A percentile compares a stretch with the other conserved stretches of the same genome.
phyloP scores from a whole-genome alignment of 1,140 invertebrate genomes.

The Drosophila jambulina region DNA sequence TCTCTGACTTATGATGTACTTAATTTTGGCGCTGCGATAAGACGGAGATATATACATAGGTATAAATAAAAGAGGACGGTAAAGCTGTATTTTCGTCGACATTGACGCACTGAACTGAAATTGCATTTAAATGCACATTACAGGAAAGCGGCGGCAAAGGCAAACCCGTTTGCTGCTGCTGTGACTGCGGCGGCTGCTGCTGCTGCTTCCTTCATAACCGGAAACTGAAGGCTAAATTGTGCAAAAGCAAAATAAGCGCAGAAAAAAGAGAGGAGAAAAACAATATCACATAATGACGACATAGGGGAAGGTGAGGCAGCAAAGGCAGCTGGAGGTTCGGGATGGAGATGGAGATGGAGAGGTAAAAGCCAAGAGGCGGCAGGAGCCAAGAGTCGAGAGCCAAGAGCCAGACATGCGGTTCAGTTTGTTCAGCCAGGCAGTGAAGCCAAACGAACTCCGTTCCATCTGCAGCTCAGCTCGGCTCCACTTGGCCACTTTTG shows the following conservation, averaged over 20 bases:
- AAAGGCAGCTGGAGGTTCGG: slow-evolving; percentile 45
- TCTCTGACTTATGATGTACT: slow-evolving; percentile 13
- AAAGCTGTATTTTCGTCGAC: slow-evolving; percentile 40
- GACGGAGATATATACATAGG: slow-evolving; percentile 12
- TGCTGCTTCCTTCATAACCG: slow-evolving; percentile 81
- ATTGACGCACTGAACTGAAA: slow-evolving; percentile 75
- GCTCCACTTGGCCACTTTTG: slow-evolving; percentile 44
- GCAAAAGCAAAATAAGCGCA: slow-evolving; percentile 63
- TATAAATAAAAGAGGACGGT: not conserved
- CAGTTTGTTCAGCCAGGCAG: slow-evolving; percentile 40
- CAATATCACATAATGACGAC: slow-evolving; percentile 51
- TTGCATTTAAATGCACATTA: slow-evolving; percentile 72
- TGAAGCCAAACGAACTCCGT: slow-evolving; percentile 54
- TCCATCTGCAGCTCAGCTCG: slow-evolving; percentile 33
- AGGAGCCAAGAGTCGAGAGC: slow-evolving; percentile 35
- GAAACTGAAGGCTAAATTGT: slow-evolving; percentile 82
- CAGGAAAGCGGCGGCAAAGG: slow-evolving; percentile 45
- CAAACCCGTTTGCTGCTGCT: slow-evolving; percentile 16
- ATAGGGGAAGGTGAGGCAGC: slow-evolving; percentile 24
- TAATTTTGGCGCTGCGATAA: slow-evolving; percentile 7
- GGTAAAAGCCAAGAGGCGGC: slow-evolving; percentile 31
- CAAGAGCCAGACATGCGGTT: slow-evolving; percentile 42
- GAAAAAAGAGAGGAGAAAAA: slow-evolving; percentile 43
- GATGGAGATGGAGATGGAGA: slow-evolving; percentile 32
- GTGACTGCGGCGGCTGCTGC: slow-evolving; percentile 48